Conservation (phyloP, 2,888 invertebrate species). For the Morpho helenor region DNA sequence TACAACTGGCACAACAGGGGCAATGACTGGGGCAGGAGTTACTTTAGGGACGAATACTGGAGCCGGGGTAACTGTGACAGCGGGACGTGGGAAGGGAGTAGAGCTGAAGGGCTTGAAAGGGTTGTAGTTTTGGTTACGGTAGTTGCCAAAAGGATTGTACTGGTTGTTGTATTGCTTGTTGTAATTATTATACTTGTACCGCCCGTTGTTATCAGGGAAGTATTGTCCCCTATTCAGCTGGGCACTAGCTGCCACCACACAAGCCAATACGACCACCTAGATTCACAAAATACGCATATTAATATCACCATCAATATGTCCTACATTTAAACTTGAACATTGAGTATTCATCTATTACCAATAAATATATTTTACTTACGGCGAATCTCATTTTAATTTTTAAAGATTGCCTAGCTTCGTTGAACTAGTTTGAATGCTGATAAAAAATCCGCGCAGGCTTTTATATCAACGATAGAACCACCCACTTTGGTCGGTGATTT, state of each 20-base stretch:
- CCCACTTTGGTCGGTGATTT: conserved; percentile 58
- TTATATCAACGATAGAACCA: conserved; percentile 63
- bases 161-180: conserved; percentile 20
- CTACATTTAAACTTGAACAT: not conserved
- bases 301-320: conserved; percentile 8
- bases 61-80: conserved; percentile 25
- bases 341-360: not conserved
- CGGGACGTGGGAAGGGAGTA: conserved; percentile 20
- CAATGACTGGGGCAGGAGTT: conserved; percentile 5
- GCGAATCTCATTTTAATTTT: conserved; percentile 53
- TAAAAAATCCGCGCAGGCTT: conserved; percentile 66
- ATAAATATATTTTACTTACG: conserved; percentile 45
- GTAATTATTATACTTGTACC: conserved; percentile 25
- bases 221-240: conserved; percentile 36
- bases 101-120: conserved; percentile 24
- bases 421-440: conserved; percentile 69
- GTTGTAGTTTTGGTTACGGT: conserved; percentile 17
- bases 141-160: conserved; percentile 21
- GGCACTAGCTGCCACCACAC: conserved; percentile 49
- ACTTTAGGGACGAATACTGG: conserved; percentile 37
- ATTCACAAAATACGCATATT: conserved; percentile 14
- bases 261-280: conserved; percentile 42
- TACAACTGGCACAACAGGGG: conserved; percentile 25
- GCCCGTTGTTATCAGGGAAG: conserved; percentile 23
- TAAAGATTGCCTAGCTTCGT: conserved; percentile 48